A percentile compares a stretch with the other conserved stretches of the same genome.
phyloP scores from a whole-genome alignment of 2,797 vertebrate genomes.

The Pogoniulus pusillus region DNA sequence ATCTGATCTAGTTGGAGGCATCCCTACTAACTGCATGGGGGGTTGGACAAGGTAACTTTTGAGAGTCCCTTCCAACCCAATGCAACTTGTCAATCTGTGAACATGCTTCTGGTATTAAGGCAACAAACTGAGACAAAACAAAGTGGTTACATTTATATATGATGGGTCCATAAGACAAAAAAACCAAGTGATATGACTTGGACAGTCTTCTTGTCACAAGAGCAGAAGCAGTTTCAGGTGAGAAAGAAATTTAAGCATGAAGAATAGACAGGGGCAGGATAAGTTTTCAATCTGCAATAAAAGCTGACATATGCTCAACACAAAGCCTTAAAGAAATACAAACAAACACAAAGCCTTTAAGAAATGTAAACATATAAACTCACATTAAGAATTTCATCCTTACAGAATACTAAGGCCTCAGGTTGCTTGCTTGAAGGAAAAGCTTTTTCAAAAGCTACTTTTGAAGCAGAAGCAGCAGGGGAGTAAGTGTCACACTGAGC shows the following conservation, averaged over 20 bases:
- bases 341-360: not conserved
- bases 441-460: conserved; percentile 90
- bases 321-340: not conserved
- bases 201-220: not conserved
- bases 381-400: conserved; percentile 92
- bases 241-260: not conserved
- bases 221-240: not conserved
- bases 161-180: not conserved
- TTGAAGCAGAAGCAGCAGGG: conserved; percentile 91
- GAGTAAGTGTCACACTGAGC: conserved; percentile 93
- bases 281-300: not conserved
- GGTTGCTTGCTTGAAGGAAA: conserved; percentile 92
- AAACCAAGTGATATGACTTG: not conserved
- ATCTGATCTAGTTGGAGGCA: too few relatives aligned
- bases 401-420: conserved; percentile 94
- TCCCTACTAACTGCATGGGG: too few relatives aligned
- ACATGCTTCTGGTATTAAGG: not conserved
- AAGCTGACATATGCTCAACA: not conserved
- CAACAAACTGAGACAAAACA: not conserved
- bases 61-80: too few relatives aligned
- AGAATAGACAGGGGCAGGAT: not conserved
- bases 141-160: not conserved
- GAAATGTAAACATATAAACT: conserved; percentile 67
- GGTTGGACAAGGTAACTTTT: too few relatives aligned
- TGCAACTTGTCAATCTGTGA: too few relatives aligned